These are phyloP conservation scores for Chloroceryle aenea DNA, from an alignment of 2,113 vertebrate species.

Conservation along the genomic window DNA sequence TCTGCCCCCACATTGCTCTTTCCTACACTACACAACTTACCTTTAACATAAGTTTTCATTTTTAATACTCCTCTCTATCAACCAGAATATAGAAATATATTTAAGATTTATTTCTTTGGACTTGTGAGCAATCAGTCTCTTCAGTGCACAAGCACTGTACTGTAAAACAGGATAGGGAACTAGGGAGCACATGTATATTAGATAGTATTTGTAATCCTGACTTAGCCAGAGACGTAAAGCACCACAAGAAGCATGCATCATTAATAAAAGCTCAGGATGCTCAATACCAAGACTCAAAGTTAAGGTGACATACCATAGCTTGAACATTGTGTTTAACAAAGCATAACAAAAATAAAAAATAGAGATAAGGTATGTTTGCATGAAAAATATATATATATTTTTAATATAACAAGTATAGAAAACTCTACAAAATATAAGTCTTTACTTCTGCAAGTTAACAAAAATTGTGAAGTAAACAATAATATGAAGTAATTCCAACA, in stretches of 20 bases:
- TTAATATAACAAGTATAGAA: background rate
- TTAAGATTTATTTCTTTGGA: background rate
- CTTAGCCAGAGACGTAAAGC: background rate
- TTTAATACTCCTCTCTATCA: background rate
- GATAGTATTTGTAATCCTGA: background rate
- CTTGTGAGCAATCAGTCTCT: background rate
- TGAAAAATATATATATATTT: background rate
- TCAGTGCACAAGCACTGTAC: background rate
- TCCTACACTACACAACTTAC: background rate
- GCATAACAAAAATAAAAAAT: background rate
- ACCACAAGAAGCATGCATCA: background rate
- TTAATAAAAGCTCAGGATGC: background rate
- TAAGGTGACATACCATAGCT: background rate
- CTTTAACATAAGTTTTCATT: background rate
- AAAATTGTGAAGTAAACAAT: background rate
- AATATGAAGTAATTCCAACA: background rate
- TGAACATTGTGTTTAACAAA: background rate
- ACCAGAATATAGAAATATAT: background rate
- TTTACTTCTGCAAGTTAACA: background rate
- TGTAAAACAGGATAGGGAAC: background rate
- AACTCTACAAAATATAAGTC: background rate
- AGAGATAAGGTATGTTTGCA: background rate
- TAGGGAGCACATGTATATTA: background rate
- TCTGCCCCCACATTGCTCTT: background rate
- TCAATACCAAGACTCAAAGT: background rate